Evolutionary conservation across 2,113 vertebrate species (phyloP).

Genomic region (Hipposideros armiger): DNA sequence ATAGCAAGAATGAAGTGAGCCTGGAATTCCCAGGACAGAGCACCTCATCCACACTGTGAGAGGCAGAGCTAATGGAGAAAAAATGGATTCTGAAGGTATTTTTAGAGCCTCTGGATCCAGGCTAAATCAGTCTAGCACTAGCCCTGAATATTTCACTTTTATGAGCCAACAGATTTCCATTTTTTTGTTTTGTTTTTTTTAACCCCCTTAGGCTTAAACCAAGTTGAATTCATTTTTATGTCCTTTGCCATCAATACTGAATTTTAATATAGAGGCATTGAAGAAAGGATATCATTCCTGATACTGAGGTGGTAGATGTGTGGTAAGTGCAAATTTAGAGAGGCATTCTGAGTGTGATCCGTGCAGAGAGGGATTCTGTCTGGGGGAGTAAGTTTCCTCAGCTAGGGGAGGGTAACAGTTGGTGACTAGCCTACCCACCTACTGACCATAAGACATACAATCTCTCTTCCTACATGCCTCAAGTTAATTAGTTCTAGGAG

Average conservation of each 20-base stretch:
- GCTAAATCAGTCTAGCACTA: neutral
- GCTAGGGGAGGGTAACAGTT: neutral
- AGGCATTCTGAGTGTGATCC: too few species aligned
- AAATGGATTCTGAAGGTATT: neutral
- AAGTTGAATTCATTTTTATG: neutral
- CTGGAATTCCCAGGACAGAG: neutral
- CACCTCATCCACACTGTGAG: neutral
- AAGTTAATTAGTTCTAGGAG: slow-evolving; percentile 58
- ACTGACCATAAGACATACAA: slow-evolving; percentile 13
- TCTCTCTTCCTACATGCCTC: slow-evolving; percentile 5
- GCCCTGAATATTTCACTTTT: neutral
- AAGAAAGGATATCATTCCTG: slow-evolving; percentile 6
- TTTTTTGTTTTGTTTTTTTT: neutral
- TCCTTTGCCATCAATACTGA: neutral
- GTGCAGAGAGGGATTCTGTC: neutral
- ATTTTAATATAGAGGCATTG: slow-evolving; percentile 35
- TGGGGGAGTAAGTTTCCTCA: neutral
- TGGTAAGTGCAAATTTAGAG: neutral
- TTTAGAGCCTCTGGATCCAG: neutral
- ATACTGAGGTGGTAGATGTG: neutral
- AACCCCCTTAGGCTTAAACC: neutral
- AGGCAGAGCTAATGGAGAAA: neutral
- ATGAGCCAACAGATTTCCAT: neutral
- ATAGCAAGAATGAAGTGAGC: neutral
- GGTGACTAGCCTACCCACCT: slow-evolving; percentile 48